Evolutionary conservation across 2,888 invertebrate species (phyloP).

Genomic region (Scaptomyza flava): DNA sequence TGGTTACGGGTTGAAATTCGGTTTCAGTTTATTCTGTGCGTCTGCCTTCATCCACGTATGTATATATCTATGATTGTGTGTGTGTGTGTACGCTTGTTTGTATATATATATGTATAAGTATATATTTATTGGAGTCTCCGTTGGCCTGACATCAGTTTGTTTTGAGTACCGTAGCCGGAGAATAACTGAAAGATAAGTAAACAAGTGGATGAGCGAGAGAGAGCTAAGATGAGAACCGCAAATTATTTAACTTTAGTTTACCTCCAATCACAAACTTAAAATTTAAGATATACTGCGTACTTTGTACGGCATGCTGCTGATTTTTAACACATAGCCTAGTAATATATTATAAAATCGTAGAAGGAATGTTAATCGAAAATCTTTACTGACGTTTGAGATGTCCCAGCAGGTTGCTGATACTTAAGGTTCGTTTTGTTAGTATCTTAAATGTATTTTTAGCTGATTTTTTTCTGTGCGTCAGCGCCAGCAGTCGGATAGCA

Average conservation of each 20-base stretch:
- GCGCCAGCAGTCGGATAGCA: too few species aligned
- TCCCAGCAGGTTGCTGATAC: too few species aligned
- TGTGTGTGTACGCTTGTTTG: conserved; percentile 17
- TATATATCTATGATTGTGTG: background rate
- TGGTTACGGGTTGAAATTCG: conserved; percentile 69
- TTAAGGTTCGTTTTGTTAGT: too few species aligned
- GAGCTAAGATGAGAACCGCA: conserved; percentile 33
- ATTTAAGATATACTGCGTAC: conserved; percentile 67
- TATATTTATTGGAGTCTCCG: conserved; percentile 27
- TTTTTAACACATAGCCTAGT: conserved; percentile 43
- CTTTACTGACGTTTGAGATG: too few species aligned
- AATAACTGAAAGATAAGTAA: conserved; percentile 53
- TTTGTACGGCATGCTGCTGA: conserved; percentile 65
- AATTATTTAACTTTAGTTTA: conserved; percentile 45
- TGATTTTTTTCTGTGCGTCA: too few species aligned
- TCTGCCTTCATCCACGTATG: conserved; percentile 28
- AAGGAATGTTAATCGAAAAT: too few species aligned
- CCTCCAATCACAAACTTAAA: conserved; percentile 50
- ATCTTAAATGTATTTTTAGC: too few species aligned
- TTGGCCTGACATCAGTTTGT: conserved; percentile 40
- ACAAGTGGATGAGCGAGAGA: conserved; percentile 9
- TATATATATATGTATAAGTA: conserved; percentile 10
- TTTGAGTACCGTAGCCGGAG: conserved; percentile 27
- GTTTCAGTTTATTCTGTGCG: conserved; percentile 46
- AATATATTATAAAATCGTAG: background rate